Percentiles rank a stretch among this genome's conserved stretches.
Conservation (phyloP, 2,113 vertebrate genomes). For the Maccullochella peelii region DNA sequence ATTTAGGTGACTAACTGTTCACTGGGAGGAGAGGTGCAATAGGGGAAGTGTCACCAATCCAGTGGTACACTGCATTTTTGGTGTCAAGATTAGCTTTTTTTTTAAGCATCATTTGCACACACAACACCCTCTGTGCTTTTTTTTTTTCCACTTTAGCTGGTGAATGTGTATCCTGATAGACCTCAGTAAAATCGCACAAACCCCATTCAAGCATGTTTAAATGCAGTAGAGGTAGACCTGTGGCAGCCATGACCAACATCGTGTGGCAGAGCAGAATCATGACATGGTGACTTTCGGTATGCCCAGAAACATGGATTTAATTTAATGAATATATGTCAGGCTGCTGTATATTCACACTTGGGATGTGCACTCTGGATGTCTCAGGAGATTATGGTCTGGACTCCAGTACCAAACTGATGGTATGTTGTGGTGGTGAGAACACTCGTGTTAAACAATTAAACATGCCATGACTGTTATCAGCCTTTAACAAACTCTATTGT, state of each 20-base stretch:
- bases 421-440: background rate
- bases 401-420: background rate
- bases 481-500: background rate
- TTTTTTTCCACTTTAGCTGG: background rate
- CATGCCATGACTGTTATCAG: background rate
- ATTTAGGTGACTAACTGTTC: constrained; percentile 5
- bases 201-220: background rate
- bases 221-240: background rate
- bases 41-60: background rate
- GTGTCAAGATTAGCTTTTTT: background rate
- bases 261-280: background rate
- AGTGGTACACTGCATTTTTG: background rate
- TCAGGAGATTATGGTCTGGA: background rate
- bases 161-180: background rate
- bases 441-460: background rate
- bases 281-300: background rate
- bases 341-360: background rate
- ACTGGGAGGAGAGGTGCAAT: background rate
- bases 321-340: background rate
- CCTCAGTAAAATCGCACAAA: background rate
- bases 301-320: background rate
- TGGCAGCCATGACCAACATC: background rate
- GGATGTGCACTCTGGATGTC: background rate
- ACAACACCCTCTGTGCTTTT: background rate
- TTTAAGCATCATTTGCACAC: background rate